Base-by-base conservation (phyloP, 2,797 vertebrate species). In the Phylloscopus collybita region DNA sequence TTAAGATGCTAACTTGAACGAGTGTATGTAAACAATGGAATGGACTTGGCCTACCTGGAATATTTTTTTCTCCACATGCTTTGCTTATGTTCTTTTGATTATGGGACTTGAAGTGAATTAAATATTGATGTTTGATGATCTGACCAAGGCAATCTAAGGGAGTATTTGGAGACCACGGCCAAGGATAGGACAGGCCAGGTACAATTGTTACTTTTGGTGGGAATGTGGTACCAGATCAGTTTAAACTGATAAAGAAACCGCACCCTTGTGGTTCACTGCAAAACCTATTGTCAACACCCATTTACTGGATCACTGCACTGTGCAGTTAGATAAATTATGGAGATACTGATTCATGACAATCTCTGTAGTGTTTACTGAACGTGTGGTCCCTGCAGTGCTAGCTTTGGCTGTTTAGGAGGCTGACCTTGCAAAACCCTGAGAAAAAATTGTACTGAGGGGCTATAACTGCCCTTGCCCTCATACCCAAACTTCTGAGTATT, bases 281-380 rank as follows among this genome's bases (percentile, higher is more conserved):
- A 80, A 93, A 60, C 54, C 62, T 78, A 62, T 86, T 93, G 93
- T 93, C 94, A 93, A 74, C 62, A 92, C 12, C 32, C 3, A 0
- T 92, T 95, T 95, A 59, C 44, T 93, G 92, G 85, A 62, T 94
- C 88, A 93, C 73, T 3, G 15, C 73, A 62, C 70, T 20, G 49
- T n/a, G 56, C 62, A 70, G 59, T 70, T 72, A 92, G 90, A 81
- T 88, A 84, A 88, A 66, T 26, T n/a, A 36, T 27, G 60, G 60
- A 93, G 78, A 92, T 73, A 88, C 14, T 67, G 40, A 75, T 70
- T 89, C 49, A 29, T 34, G 18, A 27, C 66, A 74, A 51, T 73
- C 16, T 69, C 36, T 66, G 62, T 40, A 34, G 42, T 5, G 5
- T 84, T 92, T 79, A 57, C 76, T 15, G 38, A 74, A 80, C 1